Evolutionary conservation across 35 echinoderm and acorn worm species (phyloP), one percentile per base, ranked within the genome.

Genomic region (Apostichopus parvimensis): DNA sequence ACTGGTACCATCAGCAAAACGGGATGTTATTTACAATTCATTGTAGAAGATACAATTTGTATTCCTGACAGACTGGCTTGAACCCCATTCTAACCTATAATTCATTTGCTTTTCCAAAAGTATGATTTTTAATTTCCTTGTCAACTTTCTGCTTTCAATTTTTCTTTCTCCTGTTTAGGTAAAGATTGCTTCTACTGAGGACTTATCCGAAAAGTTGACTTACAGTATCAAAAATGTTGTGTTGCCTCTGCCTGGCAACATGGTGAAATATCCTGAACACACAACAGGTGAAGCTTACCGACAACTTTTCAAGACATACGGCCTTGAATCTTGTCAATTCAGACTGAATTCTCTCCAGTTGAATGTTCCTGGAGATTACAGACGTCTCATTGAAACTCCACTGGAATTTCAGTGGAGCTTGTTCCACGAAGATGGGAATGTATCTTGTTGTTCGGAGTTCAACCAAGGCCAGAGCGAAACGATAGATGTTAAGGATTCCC

Each of bases 301-400:
- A 73, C 17, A 93, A 9, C 87, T 53, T 80, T 52, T 98, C 15
- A 68, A 87, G 21, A 26, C 83, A 73, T 73, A 75, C 60, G 93
- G 93, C 55, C 64, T 98, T 15, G 88, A 73, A 7, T 56, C 83
- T n/a, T 91, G 56, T 62, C 80, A 54, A 17, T 98, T 95, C 73
- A 91, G 96, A 10, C 15, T 95, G 17, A 84, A 79, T 0, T 73
- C 94, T 15, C 93, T 98, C 53, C 92, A 93, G 71, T 21, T 98
- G 56, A 98, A 98, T 54, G 82, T 95, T n/a, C 93, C 96, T 18
- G 96, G 96, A 28, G 96, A 94, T 91, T 98, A 98, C 87, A 90
- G 96, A 8, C 87, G 92, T 64, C 79, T 98, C 18, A 21, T 98
- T 60, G 88, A 75, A 28, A 64, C 60, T 9, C 94, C 94, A 1